Evolutionary conservation across 2,888 invertebrate genomes (phyloP), one percentile per base, ranked within the genome.

Genomic region (Stramonita haemastoma): DNA sequence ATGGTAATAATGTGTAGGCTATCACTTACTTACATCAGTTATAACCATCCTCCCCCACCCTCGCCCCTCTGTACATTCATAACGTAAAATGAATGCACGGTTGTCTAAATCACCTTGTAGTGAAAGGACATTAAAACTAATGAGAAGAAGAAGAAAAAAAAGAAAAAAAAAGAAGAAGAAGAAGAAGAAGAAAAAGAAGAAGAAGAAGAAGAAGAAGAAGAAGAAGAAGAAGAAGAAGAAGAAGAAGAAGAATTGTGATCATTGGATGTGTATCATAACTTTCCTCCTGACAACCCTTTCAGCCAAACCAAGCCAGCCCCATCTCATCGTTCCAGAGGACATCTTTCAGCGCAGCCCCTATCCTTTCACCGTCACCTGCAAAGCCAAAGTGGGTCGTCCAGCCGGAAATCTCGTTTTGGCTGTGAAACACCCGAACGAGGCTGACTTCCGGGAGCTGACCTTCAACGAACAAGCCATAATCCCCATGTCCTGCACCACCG

Each of bases 381-480:
- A 90, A 11, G 91, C 91, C 17, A 89, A 77, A 56, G 84, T 91
- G 1, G 91, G 91, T 19, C 87, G 85, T 0, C 91, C 91, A 19
- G 84, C 81, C 15, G 90, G 87, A 29, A 85, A 11, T 26, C 77
- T 91, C 46, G 89, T 85, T 29, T 79, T 91, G 4, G 60, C 86
- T 73, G 83, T 79, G 26, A 89, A 79, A 57, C 36, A 86, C 22
- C 89, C 79, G 15, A 26, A n/a, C 29, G 87, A 91, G 87, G n/a
- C 66, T 32, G 46, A 66, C 46, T 91, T 90, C 87, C 83, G 34
- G 56, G 32, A 89, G 13, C n/a, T 89, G 26, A 56, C 26, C 26
- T 91, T 90, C 56, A 85, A 87, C 46, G 89, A 89, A 17, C 70
- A 79, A 17, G 60, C 90, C 22, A 81, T 57, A 0, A 57, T 26